Evolutionary conservation across 2,888 invertebrate genomes (phyloP).

Genomic region (Brenthis daphne): DNA sequence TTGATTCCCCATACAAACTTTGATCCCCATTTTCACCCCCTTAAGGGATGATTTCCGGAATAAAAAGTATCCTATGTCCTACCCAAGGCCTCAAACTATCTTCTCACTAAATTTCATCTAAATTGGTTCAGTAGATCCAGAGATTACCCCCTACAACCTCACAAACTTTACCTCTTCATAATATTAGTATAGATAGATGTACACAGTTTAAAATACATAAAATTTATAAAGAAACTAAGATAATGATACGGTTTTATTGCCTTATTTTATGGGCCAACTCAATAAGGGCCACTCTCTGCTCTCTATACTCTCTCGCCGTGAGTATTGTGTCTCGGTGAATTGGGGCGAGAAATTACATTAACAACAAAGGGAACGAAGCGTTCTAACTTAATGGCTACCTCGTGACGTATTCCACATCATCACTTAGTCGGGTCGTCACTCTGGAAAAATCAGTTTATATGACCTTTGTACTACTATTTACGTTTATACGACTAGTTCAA

Average conservation of each 20-base stretch:
- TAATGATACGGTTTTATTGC: constrained; percentile 7
- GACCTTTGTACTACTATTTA: constrained; percentile 6
- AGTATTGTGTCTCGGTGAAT: constrained; percentile 28
- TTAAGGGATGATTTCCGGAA: too few relatives aligned
- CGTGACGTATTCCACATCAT: constrained; percentile 42
- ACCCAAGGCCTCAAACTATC: too few relatives aligned
- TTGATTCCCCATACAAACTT: too few relatives aligned
- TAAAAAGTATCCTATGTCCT: too few relatives aligned
- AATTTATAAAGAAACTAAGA: background rate
- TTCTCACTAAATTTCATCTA: too few relatives aligned
- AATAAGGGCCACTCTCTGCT: constrained; percentile 12
- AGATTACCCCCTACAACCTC: too few relatives aligned
- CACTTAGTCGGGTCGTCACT: constrained; percentile 41
- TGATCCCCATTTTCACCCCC: too few relatives aligned
- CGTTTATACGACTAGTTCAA: background rate
- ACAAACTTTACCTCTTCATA: too few relatives aligned
- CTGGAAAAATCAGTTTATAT: constrained; percentile 26
- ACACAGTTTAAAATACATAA: constrained; percentile 12
- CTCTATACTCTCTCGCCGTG: constrained; percentile 13
- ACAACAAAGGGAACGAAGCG: constrained; percentile 45
- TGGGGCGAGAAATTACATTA: constrained; percentile 47
- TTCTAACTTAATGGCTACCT: constrained; percentile 45
- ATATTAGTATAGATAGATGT: background rate
- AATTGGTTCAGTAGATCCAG: too few relatives aligned
- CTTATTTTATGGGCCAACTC: constrained; percentile 17